A percentile compares a stretch with the other conserved stretches of the same genome.
Evolutionary conservation across 2,888 invertebrate genomes (phyloP).

Genomic region (Conus canariensis): DNA sequence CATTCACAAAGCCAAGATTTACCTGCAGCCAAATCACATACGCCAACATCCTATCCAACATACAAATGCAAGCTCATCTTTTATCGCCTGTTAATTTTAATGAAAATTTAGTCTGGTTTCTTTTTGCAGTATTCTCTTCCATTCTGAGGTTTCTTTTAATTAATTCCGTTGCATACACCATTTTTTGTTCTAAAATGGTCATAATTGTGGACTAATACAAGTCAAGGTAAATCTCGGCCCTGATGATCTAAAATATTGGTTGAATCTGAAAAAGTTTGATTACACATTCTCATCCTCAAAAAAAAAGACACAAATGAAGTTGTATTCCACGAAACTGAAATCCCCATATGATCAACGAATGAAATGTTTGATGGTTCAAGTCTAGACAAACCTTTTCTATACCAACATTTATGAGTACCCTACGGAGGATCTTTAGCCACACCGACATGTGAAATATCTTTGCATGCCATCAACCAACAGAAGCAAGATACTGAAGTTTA

Average conservation of each 20-base stretch:
- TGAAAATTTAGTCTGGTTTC: background rate
- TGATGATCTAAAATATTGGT: background rate
- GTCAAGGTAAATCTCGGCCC: background rate
- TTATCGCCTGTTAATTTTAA: too few species aligned
- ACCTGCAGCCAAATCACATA: background rate
- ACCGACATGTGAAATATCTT: background rate
- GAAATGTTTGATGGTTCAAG: background rate
- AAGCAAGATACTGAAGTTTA: background rate
- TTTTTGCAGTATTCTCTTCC: background rate
- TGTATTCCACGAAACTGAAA: background rate
- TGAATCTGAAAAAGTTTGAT: background rate
- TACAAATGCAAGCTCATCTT: too few species aligned
- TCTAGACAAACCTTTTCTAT: background rate
- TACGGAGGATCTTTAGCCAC: too few species aligned
- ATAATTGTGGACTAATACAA: background rate
- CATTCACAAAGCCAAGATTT: background rate
- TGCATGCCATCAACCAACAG: background rate
- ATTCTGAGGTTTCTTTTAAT: background rate
- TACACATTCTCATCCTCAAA: background rate
- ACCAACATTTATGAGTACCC: too few species aligned
- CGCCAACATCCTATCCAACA: too few species aligned
- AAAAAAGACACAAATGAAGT: background rate
- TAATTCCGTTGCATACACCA: background rate
- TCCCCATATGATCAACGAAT: background rate
- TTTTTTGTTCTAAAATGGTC: background rate